These are phyloP conservation scores for Drosophila paramelanica DNA, from an alignment of 2,888 invertebrate species.

Conservation along the genomic window DNA sequence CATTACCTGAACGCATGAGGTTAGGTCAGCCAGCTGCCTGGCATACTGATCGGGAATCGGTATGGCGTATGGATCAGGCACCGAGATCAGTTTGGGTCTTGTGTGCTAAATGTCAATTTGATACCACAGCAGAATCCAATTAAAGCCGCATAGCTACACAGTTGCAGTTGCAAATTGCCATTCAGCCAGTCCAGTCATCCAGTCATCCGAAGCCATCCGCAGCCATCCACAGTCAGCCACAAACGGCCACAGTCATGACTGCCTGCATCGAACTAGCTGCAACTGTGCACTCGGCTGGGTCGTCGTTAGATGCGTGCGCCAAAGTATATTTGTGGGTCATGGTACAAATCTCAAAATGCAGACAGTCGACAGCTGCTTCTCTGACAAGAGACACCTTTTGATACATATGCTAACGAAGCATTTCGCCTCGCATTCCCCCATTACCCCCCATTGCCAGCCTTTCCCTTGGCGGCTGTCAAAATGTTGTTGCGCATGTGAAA, in stretches of 20 bases:
- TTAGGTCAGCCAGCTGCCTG: conserved; percentile 64
- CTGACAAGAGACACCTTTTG: conserved; percentile 77
- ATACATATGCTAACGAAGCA: conserved; percentile 74
- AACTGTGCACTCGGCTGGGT: conserved; percentile 43
- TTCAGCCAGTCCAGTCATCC: conserved; percentile 11
- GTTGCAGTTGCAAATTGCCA: conserved; percentile 74
- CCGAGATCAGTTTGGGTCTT: conserved; percentile 37
- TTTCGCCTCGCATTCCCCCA: conserved; percentile 8
- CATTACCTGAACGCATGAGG: conserved; percentile 58
- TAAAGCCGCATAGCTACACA: conserved; percentile 64
- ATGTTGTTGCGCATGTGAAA: conserved; percentile 71
- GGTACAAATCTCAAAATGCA: conserved; percentile 69
- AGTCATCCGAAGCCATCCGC: conserved; percentile 13
- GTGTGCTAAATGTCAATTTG: conserved; percentile 80
- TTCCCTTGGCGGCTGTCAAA: conserved; percentile 64
- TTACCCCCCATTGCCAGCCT: background rate
- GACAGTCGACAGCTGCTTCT: conserved; percentile 52
- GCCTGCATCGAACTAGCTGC: conserved; percentile 8
- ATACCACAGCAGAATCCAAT: conserved; percentile 71
- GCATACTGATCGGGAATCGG: conserved; percentile 34
- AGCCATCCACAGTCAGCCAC: conserved; percentile 4
- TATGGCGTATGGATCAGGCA: conserved; percentile 19
- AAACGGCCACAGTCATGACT: conserved; percentile 12
- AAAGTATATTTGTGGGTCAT: conserved; percentile 78
- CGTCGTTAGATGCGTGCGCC: conserved; percentile 71